Percentiles rank a stretch among this genome's conserved stretches.
phyloP scores from a whole-genome alignment of 2,888 invertebrate genomes.

The Emmelina monodactyla region DNA sequence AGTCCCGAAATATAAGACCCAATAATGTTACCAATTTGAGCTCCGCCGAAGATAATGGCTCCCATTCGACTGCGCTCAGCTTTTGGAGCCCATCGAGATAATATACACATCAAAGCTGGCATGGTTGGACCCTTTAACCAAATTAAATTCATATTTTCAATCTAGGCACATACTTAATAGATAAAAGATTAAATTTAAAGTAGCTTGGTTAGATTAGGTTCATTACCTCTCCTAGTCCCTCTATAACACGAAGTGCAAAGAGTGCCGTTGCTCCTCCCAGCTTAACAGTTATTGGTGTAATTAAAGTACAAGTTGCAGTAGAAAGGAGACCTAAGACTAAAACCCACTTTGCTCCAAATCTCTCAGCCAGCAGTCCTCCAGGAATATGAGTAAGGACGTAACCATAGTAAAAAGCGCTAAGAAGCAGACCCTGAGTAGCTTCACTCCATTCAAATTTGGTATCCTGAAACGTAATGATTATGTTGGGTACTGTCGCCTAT shows the following conservation, averaged over 20 bases:
- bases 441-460: constrained; percentile 72
- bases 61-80: constrained; percentile 63
- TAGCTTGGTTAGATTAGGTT: too few relatives aligned
- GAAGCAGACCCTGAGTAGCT: constrained; percentile 75
- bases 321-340: constrained; percentile 80
- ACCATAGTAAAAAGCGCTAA: constrained; percentile 88
- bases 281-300: constrained; percentile 77
- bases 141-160: too few relatives aligned
- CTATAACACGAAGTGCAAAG: constrained; percentile 61
- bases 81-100: constrained; percentile 69
- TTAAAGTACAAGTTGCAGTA: constrained; percentile 80
- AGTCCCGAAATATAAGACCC: constrained; percentile 57
- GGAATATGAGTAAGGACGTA: constrained; percentile 85
- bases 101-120: constrained; percentile 68
- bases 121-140: constrained; percentile 68
- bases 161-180: too few relatives aligned
- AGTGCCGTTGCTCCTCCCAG: constrained; percentile 61
- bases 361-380: constrained; percentile 82
- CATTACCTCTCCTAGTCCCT: constrained; percentile 75
- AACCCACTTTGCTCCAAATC: constrained; percentile 85
- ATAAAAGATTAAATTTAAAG: too few relatives aligned
- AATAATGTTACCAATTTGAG: constrained; percentile 69
- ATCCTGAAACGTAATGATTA: constrained; percentile 22
- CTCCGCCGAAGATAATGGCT: constrained; percentile 72
- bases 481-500: too few relatives aligned